phyloP scores from a whole-genome alignment of 2,113 vertebrate species.

The Zosterops hypoxanthus region DNA sequence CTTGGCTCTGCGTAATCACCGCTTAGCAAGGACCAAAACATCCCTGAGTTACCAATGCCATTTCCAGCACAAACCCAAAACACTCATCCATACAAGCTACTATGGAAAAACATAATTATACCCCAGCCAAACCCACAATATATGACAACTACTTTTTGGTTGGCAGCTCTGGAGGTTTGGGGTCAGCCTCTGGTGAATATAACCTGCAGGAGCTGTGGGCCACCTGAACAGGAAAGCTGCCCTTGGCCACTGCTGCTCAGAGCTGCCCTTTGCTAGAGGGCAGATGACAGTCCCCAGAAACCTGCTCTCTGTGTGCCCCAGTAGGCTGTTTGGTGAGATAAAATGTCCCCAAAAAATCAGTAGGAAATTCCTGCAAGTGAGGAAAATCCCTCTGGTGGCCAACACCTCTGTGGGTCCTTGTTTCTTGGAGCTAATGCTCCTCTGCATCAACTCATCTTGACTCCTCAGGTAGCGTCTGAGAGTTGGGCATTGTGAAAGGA shows the following conservation, averaged over 20 bases:
- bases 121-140: background rate
- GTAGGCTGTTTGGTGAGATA: background rate
- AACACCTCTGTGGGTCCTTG: fast-evolving
- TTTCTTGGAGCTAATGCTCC: background rate
- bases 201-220: no score
- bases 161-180: background rate
- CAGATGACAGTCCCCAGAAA: background rate
- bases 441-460: background rate
- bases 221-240: background rate
- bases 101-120: background rate
- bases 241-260: background rate
- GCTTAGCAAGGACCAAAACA: background rate
- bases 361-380: background rate
- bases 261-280: background rate
- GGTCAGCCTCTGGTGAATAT: no score
- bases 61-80: background rate
- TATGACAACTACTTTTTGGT: background rate
- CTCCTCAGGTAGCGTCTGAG: fast-evolving
- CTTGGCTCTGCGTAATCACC: background rate
- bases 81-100: background rate
- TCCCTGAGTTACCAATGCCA: background rate
- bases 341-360: background rate
- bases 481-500: background rate
- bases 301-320: background rate
- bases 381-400: background rate